Evolutionary conservation across 1,140 invertebrate genomes (phyloP).

Genomic region (Drosophila prosaltans): DNA sequence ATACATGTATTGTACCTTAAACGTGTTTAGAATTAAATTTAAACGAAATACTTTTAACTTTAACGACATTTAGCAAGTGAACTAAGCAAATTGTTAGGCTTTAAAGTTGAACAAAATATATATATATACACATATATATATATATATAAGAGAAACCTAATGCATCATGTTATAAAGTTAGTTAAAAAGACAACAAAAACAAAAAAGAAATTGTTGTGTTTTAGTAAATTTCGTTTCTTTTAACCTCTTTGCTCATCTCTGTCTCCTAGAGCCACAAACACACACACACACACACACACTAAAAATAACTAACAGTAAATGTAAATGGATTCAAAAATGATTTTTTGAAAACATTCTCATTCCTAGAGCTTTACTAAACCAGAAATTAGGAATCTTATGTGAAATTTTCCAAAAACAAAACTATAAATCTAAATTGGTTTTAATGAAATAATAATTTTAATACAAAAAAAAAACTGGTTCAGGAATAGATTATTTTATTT

Average conservation of each 20-base stretch:
- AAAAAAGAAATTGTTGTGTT: slow-evolving; percentile 57
- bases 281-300: neutral
- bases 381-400: neutral
- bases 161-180: slow-evolving; percentile 63
- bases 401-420: neutral
- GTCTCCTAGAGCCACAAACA: slow-evolving; percentile 60
- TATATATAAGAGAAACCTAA: slow-evolving; percentile 22
- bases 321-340: slow-evolving; percentile 4
- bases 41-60: slow-evolving; percentile 75
- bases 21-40: slow-evolving; percentile 74
- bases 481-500: neutral
- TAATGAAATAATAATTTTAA: neutral
- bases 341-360: slow-evolving; percentile 1
- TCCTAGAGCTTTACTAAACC: slow-evolving; percentile 6
- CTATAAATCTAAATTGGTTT: neutral
- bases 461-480: neutral
- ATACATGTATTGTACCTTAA: slow-evolving; percentile 78
- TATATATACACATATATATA: slow-evolving; percentile 5
- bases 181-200: slow-evolving; percentile 45
- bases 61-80: slow-evolving; percentile 62
- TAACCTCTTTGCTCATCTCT: slow-evolving; percentile 71
- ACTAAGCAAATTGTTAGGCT: slow-evolving; percentile 72
- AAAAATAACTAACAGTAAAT: neutral
- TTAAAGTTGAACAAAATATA: slow-evolving; percentile 60
- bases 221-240: slow-evolving; percentile 47